Evolutionary conservation across 2,113 vertebrate genomes (phyloP).

Genomic region (Zeus faber): DNA sequence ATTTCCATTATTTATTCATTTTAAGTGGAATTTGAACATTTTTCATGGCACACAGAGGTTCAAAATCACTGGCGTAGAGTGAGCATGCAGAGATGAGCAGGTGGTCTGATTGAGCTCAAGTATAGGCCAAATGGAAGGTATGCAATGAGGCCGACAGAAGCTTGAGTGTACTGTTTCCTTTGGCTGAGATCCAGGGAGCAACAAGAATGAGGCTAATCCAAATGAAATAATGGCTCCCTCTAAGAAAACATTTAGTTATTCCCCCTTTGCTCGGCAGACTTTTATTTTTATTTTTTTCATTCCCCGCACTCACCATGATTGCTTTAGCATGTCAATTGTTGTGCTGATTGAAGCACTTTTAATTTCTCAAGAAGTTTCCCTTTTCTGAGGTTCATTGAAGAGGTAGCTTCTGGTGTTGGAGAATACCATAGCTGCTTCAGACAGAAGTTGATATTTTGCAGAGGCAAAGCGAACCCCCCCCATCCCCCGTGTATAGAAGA

Average conservation of each 20-base stretch:
- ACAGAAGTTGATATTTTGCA: slow-evolving; percentile 25
- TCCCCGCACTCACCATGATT: slow-evolving; percentile 34
- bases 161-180: slow-evolving; percentile 25
- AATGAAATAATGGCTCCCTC: slow-evolving; percentile 31
- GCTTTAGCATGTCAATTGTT: slow-evolving; percentile 38
- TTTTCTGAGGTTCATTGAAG: slow-evolving; percentile 3
- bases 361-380: slow-evolving; percentile 29
- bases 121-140: slow-evolving; percentile 20
- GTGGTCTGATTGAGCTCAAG: slow-evolving; percentile 20
- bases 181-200: slow-evolving; percentile 26
- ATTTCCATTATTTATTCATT: too few relatives aligned
- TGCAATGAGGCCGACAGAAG: slow-evolving; percentile 15
- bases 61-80: too few relatives aligned
- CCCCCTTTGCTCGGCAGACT: not conserved
- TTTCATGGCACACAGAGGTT: too few relatives aligned
- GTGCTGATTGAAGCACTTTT: slow-evolving; percentile 29
- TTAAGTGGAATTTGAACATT: too few relatives aligned
- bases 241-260: not conserved
- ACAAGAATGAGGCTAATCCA: slow-evolving; percentile 26
- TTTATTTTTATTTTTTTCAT: slow-evolving; percentile 4
- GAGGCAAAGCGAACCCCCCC: not conserved
- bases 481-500: not conserved
- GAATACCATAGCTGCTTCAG: too few relatives aligned
- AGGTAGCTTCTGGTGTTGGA: slow-evolving; percentile 9
- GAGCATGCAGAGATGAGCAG: slow-evolving; percentile 7